Evolutionary conservation across 2,113 vertebrate genomes (phyloP).

Genomic region (Calidris pygmaea): DNA sequence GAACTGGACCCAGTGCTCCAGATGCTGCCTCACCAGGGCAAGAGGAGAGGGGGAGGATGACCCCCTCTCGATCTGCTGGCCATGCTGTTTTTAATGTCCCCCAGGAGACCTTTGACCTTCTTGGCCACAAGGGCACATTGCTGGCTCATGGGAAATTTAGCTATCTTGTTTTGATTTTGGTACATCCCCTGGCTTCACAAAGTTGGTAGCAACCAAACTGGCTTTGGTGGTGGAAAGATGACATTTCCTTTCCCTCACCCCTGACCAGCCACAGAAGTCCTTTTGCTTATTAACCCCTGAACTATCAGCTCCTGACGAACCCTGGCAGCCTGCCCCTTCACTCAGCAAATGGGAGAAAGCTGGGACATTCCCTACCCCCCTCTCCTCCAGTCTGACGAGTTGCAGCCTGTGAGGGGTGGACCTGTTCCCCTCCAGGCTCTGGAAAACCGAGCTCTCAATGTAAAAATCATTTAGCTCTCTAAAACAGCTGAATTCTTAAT

Average conservation of each 20-base stretch:
- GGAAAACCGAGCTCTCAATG: not conserved
- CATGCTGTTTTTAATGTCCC: no score
- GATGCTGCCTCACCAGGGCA: no score
- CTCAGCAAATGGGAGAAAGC: not conserved
- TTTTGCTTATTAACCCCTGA: not conserved
- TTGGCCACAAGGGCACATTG: no score
- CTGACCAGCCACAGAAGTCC: not conserved
- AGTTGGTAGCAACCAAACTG: not conserved
- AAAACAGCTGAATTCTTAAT: not conserved
- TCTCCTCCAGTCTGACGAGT: not conserved
- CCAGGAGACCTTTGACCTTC: no score
- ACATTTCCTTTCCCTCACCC: not conserved
- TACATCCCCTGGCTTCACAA: not conserved
- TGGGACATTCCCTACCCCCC: fast-evolving
- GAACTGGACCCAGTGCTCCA: no score
- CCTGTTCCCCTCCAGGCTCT: not conserved
- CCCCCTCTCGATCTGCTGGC: no score
- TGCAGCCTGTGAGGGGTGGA: no score
- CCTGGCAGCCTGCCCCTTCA: not conserved
- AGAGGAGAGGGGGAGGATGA: no score
- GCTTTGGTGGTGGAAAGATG: not conserved
- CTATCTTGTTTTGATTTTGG: not conserved
- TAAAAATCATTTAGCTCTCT: not conserved
- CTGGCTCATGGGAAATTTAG: not conserved
- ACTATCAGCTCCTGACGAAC: not conserved